Conservation (phyloP, 2,888 invertebrate species). For the Heliconius erato region DNA sequence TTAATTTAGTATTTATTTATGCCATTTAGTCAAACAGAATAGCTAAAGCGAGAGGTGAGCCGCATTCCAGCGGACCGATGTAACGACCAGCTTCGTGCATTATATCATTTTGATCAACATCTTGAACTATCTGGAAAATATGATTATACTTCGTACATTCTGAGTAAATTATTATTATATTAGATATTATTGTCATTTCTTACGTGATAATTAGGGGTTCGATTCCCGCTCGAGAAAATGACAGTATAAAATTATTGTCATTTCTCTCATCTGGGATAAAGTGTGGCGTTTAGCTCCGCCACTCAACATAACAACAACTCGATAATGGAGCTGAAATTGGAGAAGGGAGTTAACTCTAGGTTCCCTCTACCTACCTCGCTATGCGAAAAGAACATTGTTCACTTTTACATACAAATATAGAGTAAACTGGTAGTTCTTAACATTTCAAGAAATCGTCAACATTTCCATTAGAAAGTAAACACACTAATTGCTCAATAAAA, state of each 20-base stretch:
- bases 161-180: too few relatives aligned
- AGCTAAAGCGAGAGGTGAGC: slow-evolving; percentile 52
- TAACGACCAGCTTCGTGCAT: background rate
- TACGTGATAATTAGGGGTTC: too few relatives aligned
- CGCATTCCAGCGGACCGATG: slow-evolving; percentile 50
- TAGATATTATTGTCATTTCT: too few relatives aligned
- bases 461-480: slow-evolving; percentile 26
- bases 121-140: too few relatives aligned
- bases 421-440: background rate
- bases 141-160: too few relatives aligned
- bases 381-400: background rate
- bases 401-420: background rate
- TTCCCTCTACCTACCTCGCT: background rate
- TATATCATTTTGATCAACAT: slow-evolving; percentile 18
- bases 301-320: too few relatives aligned
- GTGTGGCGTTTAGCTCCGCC: too few relatives aligned
- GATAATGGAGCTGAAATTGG: too few relatives aligned
- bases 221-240: background rate
- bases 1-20: slow-evolving; percentile 17
- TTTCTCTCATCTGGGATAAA: too few relatives aligned
- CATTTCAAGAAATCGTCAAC: background rate
- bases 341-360: background rate
- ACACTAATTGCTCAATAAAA: slow-evolving; percentile 26
- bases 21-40: slow-evolving; percentile 14
- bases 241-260: background rate